Evolutionary conservation across 92 coral and sea anemone genomes (phyloP).

Genomic region (Anthopleura xanthogrammica): DNA sequence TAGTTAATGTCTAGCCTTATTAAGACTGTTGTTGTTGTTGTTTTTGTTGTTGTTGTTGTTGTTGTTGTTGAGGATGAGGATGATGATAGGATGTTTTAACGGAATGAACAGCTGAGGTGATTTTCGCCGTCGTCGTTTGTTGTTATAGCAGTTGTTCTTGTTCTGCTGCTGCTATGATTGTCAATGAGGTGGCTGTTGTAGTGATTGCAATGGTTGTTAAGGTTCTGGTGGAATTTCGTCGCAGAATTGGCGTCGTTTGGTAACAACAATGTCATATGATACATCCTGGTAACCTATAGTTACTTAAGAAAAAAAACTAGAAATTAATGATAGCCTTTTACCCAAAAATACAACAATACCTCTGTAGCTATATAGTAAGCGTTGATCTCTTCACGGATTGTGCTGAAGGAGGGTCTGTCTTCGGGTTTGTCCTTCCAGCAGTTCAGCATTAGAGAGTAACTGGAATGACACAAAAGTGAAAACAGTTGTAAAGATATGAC

Average conservation of each 20-base stretch:
- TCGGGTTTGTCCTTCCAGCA: slow-evolving; percentile 51
- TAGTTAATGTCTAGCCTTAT: neutral
- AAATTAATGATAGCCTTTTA: neutral
- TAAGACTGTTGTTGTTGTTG: neutral
- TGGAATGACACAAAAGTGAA: neutral
- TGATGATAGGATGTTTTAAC: too few species aligned
- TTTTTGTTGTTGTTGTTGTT: neutral
- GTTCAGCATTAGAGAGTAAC: slow-evolving; percentile 36
- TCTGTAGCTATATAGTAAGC: slow-evolving; percentile 8
- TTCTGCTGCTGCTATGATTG: too few species aligned
- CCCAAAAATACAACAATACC: neutral
- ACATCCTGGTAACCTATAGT: neutral
- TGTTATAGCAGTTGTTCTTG: too few species aligned
- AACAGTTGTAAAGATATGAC: neutral
- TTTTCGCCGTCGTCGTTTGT: too few species aligned
- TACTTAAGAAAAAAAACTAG: too few species aligned
- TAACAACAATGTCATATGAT: neutral
- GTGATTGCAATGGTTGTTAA: too few species aligned
- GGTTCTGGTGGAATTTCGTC: too few species aligned
- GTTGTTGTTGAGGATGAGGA: neutral
- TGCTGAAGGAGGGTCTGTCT: slow-evolving; percentile 41
- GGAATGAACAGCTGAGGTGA: too few species aligned
- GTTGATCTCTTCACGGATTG: slow-evolving; percentile 26
- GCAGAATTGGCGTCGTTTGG: neutral
- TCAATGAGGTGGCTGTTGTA: too few species aligned